Evolutionary conservation across 1,140 invertebrate genomes (phyloP).

Genomic region (Anoplophora glabripennis): DNA sequence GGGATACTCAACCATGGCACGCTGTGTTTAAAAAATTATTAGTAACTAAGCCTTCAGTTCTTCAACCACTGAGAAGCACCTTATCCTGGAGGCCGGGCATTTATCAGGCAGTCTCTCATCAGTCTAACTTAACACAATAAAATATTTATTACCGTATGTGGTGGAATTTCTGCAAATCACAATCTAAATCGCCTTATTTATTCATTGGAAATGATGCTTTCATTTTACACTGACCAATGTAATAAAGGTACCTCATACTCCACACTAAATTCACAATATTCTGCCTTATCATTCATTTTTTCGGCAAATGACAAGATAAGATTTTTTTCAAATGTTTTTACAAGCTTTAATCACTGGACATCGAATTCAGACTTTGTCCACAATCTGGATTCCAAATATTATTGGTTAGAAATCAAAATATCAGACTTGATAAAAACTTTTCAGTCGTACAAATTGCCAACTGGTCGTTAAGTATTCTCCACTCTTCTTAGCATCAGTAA

Average conservation of each 20-base stretch:
- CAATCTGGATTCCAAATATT: background rate
- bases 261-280: constrained; percentile 1
- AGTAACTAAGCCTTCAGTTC: background rate
- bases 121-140: background rate
- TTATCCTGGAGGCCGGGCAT: too few relatives aligned
- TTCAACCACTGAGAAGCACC: background rate
- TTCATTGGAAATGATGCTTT: background rate
- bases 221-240: background rate
- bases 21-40: background rate
- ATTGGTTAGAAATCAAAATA: background rate
- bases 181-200: background rate
- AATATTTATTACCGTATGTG: background rate
- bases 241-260: background rate
- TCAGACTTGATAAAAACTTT: background rate
- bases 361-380: background rate
- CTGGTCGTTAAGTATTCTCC: background rate
- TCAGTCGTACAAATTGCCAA: background rate
- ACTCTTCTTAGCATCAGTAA: background rate
- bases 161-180: background rate
- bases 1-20: constrained; percentile 16
- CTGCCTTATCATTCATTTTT: background rate
- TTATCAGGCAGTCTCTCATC: too few relatives aligned
- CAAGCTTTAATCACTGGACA: too few relatives aligned
- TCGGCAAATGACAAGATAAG: background rate
- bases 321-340: background rate